phyloP scores from a whole-genome alignment of 2,797 vertebrate species.

The Mormyrops attenuatus region DNA sequence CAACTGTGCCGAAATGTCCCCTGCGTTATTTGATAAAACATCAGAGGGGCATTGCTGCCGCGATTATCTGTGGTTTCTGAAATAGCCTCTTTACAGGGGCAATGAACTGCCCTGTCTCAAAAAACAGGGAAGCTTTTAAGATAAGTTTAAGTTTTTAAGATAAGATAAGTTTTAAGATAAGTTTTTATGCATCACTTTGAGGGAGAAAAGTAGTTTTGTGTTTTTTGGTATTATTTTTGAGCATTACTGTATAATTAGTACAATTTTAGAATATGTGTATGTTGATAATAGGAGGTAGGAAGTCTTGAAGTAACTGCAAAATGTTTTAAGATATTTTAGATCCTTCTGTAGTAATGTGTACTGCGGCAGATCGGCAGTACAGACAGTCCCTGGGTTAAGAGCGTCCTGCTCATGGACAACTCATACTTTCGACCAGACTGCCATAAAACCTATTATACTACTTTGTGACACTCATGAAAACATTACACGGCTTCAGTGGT shows the following conservation, averaged over 20 bases:
- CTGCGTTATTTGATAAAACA: slow-evolving; percentile 25
- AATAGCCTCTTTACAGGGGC: not conserved
- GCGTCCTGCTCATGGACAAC: not conserved
- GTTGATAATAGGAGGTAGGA: not conserved
- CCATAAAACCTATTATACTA: not conserved
- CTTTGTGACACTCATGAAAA: not conserved
- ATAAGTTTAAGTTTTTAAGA: too few species aligned
- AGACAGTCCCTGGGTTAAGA: not conserved
- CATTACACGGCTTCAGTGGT: not conserved
- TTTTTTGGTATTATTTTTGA: not conserved
- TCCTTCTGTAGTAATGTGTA: not conserved
- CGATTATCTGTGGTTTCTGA: not conserved
- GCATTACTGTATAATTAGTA: not conserved
- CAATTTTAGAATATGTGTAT: not conserved
- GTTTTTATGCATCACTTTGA: not conserved
- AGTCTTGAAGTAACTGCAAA: not conserved
- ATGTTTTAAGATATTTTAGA: not conserved
- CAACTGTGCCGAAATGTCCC: slow-evolving; percentile 28
- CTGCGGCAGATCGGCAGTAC: not conserved
- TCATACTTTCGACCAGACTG: not conserved
- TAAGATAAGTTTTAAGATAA: too few species aligned
- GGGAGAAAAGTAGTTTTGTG: not conserved
- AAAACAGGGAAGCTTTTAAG: not conserved
- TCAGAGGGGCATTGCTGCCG: slow-evolving; percentile 26
- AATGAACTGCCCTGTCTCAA: not conserved